Percentiles rank a stretch among this genome's conserved stretches.
Conservation (phyloP, 2,888 invertebrate genomes). For the Rhingia rostrata region DNA sequence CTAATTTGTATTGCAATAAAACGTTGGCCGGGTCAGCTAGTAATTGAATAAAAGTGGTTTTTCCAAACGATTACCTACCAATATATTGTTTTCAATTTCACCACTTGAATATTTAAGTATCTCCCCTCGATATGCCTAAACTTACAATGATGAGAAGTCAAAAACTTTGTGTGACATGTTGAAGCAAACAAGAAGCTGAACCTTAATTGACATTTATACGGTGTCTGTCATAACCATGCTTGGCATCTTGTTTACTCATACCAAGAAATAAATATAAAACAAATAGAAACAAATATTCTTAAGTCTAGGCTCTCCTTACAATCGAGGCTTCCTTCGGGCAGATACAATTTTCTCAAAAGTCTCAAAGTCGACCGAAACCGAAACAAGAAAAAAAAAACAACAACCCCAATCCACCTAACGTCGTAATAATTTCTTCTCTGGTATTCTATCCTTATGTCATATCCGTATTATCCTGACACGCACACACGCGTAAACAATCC, state of each 20-base stretch:
- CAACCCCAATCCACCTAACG: not conserved
- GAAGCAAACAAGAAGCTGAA: constrained; percentile 37
- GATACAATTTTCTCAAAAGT: not conserved
- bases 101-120: too few species aligned
- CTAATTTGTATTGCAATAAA: too few species aligned
- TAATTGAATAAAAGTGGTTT: too few species aligned
- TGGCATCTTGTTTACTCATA: constrained; percentile 33
- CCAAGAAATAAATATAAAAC: constrained; percentile 8
- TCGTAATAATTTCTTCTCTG: constrained; percentile 35
- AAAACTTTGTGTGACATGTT: constrained; percentile 46
- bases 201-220: constrained; percentile 63
- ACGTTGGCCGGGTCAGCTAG: too few species aligned
- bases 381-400: constrained; percentile 14
- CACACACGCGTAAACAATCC: constrained; percentile 20
- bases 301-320: not conserved
- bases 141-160: not conserved
- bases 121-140: not conserved
- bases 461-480: constrained; percentile 31
- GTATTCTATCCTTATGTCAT: constrained; percentile 45
- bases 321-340: not conserved
- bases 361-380: constrained; percentile 6
- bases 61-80: too few species aligned
- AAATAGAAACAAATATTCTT: constrained; percentile 30
- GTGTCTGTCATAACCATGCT: constrained; percentile 52
- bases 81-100: too few species aligned